Evolutionary conservation across 2,113 vertebrate genomes (phyloP).

Genomic region (Forbesichthys agassizii): DNA sequence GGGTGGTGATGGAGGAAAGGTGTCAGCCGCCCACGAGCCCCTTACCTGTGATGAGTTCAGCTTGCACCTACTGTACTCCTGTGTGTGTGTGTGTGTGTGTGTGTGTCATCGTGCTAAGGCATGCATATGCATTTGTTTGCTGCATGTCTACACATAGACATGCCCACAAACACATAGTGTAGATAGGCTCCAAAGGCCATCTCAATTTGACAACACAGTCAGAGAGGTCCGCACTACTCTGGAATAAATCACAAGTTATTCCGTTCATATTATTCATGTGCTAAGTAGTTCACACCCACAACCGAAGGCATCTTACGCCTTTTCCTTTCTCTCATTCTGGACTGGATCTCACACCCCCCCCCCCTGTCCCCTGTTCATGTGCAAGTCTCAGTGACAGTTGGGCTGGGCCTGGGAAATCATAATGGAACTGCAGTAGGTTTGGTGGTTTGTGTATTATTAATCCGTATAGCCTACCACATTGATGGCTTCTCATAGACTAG

Average conservation of each 20-base stretch:
- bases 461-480: constrained; percentile 10
- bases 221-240: constrained; percentile 48
- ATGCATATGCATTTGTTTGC: too few relatives aligned
- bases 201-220: constrained; percentile 29
- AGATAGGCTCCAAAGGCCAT: constrained; percentile 32
- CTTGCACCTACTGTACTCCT: constrained; percentile 1
- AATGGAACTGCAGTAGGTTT: constrained; percentile 33
- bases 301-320: constrained; percentile 31
- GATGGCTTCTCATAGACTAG: constrained; percentile 18
- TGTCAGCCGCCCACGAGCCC: constrained; percentile 59
- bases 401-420: constrained; percentile 20
- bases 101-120: background rate
- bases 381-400: constrained; percentile 44
- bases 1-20: constrained; percentile 70
- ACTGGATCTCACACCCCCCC: constrained; percentile 31
- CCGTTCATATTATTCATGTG: too few relatives aligned
- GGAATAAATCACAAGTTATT: constrained; percentile 19
- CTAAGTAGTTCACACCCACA: too few relatives aligned
- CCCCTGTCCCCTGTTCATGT: background rate
- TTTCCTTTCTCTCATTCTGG: constrained; percentile 33
- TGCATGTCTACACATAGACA: background rate
- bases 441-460: constrained; percentile 26
- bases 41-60: constrained; percentile 52
- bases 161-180: background rate
- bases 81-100: constrained; percentile 12